A percentile compares a stretch with the other conserved stretches of the same genome.
These are phyloP conservation scores for Rhinophrynus dorsalis DNA, from an alignment of 2,797 vertebrate genomes.

Conservation along the genomic window DNA sequence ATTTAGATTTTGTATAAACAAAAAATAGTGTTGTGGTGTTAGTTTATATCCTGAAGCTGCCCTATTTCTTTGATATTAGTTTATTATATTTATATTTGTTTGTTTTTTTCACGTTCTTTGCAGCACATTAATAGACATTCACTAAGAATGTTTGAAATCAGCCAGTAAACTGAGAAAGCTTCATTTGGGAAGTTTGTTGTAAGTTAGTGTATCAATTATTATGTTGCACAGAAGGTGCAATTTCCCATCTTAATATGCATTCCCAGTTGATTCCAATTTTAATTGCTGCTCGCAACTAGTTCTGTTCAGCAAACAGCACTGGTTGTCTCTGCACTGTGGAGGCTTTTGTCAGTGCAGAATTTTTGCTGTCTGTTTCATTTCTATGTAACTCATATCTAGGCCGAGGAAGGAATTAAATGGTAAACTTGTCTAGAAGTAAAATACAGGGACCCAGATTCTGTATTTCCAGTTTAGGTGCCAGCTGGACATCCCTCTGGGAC, in stretches of 20 bases:
- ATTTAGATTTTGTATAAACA: too few relatives aligned
- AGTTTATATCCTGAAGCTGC: too few relatives aligned
- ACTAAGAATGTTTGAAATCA: slow-evolving; percentile 16
- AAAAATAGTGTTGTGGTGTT: too few relatives aligned
- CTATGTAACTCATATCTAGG: slow-evolving; percentile 11
- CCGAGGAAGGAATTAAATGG: background rate
- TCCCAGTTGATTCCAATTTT: slow-evolving; percentile 71
- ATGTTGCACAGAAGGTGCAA: slow-evolving; percentile 64
- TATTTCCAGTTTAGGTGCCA: background rate
- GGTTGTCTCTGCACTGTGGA: slow-evolving; percentile 57
- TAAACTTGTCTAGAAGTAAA: too few relatives aligned
- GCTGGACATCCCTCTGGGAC: too few relatives aligned
- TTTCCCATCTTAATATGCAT: slow-evolving; percentile 65
- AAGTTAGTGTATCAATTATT: slow-evolving; percentile 67
- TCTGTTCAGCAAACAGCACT: slow-evolving; percentile 58
- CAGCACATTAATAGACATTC: too few relatives aligned
- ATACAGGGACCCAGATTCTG: too few relatives aligned
- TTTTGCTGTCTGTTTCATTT: background rate
- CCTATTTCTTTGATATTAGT: too few relatives aligned
- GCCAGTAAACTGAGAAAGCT: slow-evolving; percentile 20
- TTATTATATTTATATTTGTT: too few relatives aligned
- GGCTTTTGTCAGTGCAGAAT: background rate
- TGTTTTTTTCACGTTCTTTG: too few relatives aligned
- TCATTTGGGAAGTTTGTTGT: slow-evolving; percentile 53
- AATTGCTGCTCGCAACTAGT: slow-evolving; percentile 69